A percentile compares a stretch with the other conserved stretches of the same genome.
These are phyloP conservation scores for Montipora sp. DNA, from an alignment of 64 coral and sea anemone species.

Conservation along the genomic window DNA sequence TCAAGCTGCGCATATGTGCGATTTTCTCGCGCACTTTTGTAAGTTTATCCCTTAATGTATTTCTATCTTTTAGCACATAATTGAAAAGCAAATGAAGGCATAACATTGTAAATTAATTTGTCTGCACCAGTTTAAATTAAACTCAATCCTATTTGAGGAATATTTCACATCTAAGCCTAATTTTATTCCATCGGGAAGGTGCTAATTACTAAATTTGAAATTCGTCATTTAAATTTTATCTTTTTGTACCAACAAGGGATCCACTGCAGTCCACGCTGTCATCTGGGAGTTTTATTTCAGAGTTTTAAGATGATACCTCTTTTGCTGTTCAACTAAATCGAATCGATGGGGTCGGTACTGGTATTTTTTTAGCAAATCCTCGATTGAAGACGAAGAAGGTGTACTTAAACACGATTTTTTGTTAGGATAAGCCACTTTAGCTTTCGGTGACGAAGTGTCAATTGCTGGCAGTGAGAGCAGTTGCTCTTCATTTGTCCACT, in stretches of 20 bases:
- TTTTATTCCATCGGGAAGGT: not conserved
- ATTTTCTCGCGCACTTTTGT: no score
- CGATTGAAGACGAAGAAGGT: not conserved
- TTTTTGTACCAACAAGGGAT: no score
- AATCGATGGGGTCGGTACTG: slow-evolving; percentile 13
- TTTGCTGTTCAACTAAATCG: slow-evolving; percentile 2
- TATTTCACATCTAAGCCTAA: not conserved
- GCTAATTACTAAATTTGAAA: slow-evolving; percentile 10
- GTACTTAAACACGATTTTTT: not conserved
- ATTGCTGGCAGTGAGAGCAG: slow-evolving; percentile 30
- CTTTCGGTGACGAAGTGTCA: not conserved
- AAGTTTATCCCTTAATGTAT: no score
- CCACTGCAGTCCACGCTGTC: not conserved
- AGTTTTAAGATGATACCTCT: slow-evolving; percentile 29
- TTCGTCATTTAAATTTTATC: no score
- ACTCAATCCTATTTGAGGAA: no score
- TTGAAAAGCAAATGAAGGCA: no score
- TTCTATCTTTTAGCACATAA: no score
- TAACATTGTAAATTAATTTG: no score
- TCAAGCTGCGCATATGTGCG: no score
- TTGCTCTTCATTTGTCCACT: not conserved
- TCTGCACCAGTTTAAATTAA: no score
- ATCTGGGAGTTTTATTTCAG: not conserved
- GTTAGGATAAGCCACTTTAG: not conserved
- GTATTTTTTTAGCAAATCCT: slow-evolving; percentile 10